These are phyloP conservation scores for Ctenoplectra terminalis DNA, from an alignment of 1,140 invertebrate genomes.

Conservation along the genomic window DNA sequence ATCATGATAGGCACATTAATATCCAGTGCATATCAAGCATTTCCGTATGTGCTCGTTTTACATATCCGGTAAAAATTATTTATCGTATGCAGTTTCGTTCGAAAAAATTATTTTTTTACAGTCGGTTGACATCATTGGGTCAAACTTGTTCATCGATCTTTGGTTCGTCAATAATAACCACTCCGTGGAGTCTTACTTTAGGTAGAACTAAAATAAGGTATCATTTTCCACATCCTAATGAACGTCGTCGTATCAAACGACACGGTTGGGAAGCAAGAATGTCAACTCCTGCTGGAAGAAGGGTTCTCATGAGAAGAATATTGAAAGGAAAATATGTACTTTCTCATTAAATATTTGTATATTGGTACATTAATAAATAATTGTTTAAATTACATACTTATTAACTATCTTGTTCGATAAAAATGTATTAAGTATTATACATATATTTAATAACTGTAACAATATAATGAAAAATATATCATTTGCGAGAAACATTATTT, in stretches of 20 bases:
- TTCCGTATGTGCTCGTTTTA: slow-evolving; percentile 49
- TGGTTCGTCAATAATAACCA: neutral
- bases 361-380: slow-evolving; percentile 5
- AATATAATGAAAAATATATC: too few species aligned
- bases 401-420: neutral
- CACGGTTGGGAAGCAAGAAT: slow-evolving; percentile 88
- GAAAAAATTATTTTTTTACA: slow-evolving; percentile 6
- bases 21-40: slow-evolving; percentile 6
- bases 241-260: slow-evolving; percentile 87
- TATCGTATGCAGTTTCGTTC: too few species aligned
- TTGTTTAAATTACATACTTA: slow-evolving; percentile 5
- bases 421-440: neutral
- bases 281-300: slow-evolving; percentile 86
- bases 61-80: neutral
- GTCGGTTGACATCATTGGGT: neutral
- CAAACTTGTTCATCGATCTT: slow-evolving; percentile 5
- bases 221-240: slow-evolving; percentile 89
- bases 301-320: slow-evolving; percentile 89
- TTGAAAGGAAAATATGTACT: slow-evolving; percentile 88
- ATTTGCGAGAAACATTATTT: neutral
- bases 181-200: slow-evolving; percentile 65
- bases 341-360: slow-evolving; percentile 84
- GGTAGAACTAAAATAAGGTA: slow-evolving; percentile 83
- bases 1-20: slow-evolving; percentile 56
- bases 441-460: neutral